Conservation (phyloP, 2,888 invertebrate genomes). For the Choristoneura rosaceana region DNA sequence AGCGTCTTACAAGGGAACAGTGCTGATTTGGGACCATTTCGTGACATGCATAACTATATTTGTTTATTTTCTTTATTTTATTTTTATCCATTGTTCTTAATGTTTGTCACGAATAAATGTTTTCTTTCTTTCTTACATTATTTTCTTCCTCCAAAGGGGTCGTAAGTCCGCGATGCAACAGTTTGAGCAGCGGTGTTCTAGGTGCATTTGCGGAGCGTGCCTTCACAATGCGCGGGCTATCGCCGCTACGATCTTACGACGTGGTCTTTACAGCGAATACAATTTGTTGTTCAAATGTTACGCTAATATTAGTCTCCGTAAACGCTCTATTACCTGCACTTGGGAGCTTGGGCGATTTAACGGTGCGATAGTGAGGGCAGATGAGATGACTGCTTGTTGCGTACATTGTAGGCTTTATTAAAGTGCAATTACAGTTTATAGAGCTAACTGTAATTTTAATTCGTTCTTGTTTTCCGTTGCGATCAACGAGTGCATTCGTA, state of each 20-base stretch:
- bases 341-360: slow-evolving; percentile 35
- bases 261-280: slow-evolving; percentile 49
- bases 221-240: slow-evolving; percentile 47
- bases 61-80: too few relatives aligned
- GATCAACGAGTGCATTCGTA: neutral
- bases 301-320: slow-evolving; percentile 47
- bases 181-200: neutral
- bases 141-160: too few relatives aligned
- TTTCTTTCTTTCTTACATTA: too few relatives aligned
- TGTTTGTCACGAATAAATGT: too few relatives aligned
- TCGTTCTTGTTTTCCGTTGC: neutral
- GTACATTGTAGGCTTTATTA: slow-evolving; percentile 6
- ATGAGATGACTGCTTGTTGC: slow-evolving; percentile 5
- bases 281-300: slow-evolving; percentile 54
- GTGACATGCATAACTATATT: too few relatives aligned
- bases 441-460: slow-evolving; percentile 5
- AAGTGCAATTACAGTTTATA: slow-evolving; percentile 8
- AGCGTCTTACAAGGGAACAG: too few relatives aligned
- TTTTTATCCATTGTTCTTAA: too few relatives aligned
- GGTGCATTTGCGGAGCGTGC: slow-evolving; percentile 49
- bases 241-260: slow-evolving; percentile 47
- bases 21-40: too few relatives aligned
- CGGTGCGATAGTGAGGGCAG: slow-evolving; percentile 22
- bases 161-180: neutral
- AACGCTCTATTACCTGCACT: slow-evolving; percentile 38